These are phyloP conservation scores for Melitaea athalia DNA, from an alignment of 2,888 invertebrate genomes.

Conservation along the genomic window DNA sequence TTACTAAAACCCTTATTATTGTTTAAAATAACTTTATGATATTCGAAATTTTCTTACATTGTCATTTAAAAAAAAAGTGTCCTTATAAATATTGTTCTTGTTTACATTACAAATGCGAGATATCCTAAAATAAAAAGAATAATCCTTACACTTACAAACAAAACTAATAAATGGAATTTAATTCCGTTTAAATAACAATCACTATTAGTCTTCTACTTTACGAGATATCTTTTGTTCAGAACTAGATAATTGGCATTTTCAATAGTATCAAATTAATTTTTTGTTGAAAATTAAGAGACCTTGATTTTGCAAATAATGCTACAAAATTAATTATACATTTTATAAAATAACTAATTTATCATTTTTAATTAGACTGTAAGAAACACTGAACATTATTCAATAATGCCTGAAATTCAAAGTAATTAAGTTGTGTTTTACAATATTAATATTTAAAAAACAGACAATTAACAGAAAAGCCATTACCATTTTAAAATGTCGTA, in stretches of 20 bases:
- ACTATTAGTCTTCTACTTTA: neutral
- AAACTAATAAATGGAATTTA: neutral
- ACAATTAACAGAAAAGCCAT: conserved; percentile 11
- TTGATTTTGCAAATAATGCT: neutral
- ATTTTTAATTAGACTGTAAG: neutral
- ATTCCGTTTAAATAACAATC: neutral
- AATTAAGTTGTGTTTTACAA: neutral
- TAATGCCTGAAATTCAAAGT: neutral
- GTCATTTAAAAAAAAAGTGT: neutral
- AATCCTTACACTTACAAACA: neutral
- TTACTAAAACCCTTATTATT: neutral
- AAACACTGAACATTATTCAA: neutral
- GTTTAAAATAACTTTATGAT: neutral
- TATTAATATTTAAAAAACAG: conserved; percentile 4
- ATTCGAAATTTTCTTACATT: neutral
- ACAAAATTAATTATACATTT: neutral
- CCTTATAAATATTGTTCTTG: neutral
- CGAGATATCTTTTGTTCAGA: neutral
- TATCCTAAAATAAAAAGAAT: neutral
- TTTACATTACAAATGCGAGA: neutral
- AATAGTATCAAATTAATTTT: no score
- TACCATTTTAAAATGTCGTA: conserved; percentile 18
- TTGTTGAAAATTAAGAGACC: no score
- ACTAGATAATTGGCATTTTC: no score
- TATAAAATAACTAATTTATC: no score